Percentiles rank a stretch among this genome's conserved stretches.
These are phyloP conservation scores for Semibalanus balanoides DNA, from an alignment of 1,140 invertebrate genomes.

Conservation along the genomic window DNA sequence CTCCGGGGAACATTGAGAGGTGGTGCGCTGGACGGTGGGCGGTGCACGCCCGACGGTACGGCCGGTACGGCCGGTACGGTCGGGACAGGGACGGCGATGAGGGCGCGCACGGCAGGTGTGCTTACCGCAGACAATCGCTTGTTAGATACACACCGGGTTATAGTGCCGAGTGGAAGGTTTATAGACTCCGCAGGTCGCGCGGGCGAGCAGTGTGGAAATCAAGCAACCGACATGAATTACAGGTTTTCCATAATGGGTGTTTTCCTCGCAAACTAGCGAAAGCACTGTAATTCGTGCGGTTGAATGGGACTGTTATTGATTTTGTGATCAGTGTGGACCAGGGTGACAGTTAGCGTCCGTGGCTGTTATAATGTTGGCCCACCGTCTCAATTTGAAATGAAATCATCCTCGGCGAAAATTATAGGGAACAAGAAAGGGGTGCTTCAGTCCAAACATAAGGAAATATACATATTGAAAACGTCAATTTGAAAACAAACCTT, in stretches of 20 bases:
- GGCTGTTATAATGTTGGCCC: not conserved
- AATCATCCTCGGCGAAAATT: not conserved
- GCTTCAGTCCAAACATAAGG: not conserved
- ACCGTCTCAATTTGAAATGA: conserved; percentile 1
- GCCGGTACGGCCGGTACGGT: no score
- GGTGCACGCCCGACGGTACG: no score
- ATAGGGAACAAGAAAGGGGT: not conserved
- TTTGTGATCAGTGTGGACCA: not conserved
- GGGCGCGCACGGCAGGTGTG: not conserved
- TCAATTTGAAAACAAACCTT: not conserved
- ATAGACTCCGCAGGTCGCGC: not conserved
- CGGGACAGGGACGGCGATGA: no score
- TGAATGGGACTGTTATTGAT: not conserved
- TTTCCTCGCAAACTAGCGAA: not conserved
- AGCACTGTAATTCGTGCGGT: not conserved
- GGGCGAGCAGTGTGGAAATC: not conserved
- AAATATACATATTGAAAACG: not conserved
- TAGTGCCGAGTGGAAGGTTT: not conserved
- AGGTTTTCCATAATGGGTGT: not conserved
- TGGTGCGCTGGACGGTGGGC: no score
- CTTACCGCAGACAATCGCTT: not conserved
- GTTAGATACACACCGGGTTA: not conserved
- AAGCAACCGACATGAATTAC: not conserved
- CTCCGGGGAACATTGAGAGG: no score
- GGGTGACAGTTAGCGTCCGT: not conserved